Conservation (phyloP, 35 echinoderm and acorn worm genomes). For the Lytechinus pictus region DNA sequence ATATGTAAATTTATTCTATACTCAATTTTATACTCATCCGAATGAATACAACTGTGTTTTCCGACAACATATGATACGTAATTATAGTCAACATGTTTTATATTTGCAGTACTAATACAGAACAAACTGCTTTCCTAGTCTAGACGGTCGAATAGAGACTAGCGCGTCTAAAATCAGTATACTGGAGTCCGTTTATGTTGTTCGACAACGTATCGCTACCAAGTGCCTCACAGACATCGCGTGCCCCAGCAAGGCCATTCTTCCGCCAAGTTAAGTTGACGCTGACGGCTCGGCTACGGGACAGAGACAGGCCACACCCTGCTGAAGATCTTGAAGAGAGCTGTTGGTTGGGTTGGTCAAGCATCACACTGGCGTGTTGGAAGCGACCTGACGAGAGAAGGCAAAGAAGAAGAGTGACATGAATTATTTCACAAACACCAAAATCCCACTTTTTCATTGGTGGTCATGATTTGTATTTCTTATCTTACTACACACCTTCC, state of each 20-base stretch:
- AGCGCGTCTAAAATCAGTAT: not conserved
- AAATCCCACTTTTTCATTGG: not conserved
- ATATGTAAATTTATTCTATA: too few species aligned
- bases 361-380: not conserved
- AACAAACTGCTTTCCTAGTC: not conserved
- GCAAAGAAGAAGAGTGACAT: not conserved
- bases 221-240: not conserved
- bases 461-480: not conserved
- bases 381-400: not conserved
- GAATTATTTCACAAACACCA: not conserved
- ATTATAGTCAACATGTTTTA: too few species aligned
- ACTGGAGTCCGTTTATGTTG: constrained; percentile 39
- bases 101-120: too few species aligned
- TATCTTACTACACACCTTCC: not conserved
- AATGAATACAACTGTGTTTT: too few species aligned
- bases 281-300: constrained; percentile 1
- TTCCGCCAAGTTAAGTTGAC: constrained; percentile 13
- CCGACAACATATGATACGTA: too few species aligned
- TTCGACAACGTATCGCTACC: not conserved
- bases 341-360: constrained; percentile 5
- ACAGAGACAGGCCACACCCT: not conserved
- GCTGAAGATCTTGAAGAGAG: not conserved
- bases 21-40: too few species aligned
- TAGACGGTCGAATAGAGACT: constrained; percentile 27
- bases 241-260: not conserved